Evolutionary conservation across 1,140 invertebrate genomes (phyloP), one percentile per base, ranked within the genome.

Genomic region (Nasonia giraulti): DNA sequence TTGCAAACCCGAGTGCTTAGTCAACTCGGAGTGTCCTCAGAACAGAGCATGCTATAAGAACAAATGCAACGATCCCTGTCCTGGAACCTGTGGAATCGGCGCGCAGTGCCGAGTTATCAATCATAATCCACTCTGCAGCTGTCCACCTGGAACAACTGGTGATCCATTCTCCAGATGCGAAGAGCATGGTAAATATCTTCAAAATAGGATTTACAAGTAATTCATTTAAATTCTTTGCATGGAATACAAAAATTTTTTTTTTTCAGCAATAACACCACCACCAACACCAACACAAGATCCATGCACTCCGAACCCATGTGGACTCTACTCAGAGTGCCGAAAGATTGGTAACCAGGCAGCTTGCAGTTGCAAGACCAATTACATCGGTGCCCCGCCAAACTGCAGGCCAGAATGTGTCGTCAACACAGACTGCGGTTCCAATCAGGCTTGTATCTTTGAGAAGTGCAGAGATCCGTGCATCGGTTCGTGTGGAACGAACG

Each of bases 1-100:
- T 87, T 97, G 96, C 88, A 94, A 95, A 87, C 96, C 96, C 31
- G 96, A 97, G 92, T 97, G 96, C 93, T 94, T 96, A 20, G 95
- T 96, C 0, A 94, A 97, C 89, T 95, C 96, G 0, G 97, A 98
- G 87, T 98, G 97, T 90, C 94, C 95, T n/a, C 95, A 95, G 31
- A 95, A 96, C 88, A 94, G 95, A 86, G 96, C 96, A 2, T 97
- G 97, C 89, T 95, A 97, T 73, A 95, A 95, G 83, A 95, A 96
- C 86, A 96, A 96, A 91, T 97, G 97, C 88, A 94, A 94, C 82
- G 96, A 97, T 93, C 96, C 96, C 17, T 97, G 96, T 88, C 95
- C 95, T 23, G 96, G 96, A 75, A 96, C 96, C 1, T 98, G 97
- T 91, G 96, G 96, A 62, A 91, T 96, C 14, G 95, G 95, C 80